Evolutionary conservation across 2,113 vertebrate species (phyloP), one percentile per base, ranked within the genome.

Genomic region (Silurus asotus): DNA sequence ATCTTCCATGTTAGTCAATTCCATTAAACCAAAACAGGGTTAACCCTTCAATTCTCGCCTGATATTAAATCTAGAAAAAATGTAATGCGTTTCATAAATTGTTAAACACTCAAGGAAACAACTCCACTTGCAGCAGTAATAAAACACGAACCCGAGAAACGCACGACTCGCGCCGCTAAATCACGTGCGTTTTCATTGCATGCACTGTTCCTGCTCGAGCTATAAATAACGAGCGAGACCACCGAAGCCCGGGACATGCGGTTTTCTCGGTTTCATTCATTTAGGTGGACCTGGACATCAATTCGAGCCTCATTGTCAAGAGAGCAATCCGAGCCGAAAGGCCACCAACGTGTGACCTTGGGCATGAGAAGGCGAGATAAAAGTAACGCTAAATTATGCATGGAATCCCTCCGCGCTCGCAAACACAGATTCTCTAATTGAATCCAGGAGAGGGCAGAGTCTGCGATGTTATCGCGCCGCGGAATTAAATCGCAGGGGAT

Each of bases 381-480:
- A 87, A 48, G 62, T 59, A 69, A 77, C 23, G 56, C 15, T 88
- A 70, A 85, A 89, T 89, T 89, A 89, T 84, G 61, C 81, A 89
- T 84, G 86, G 56, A 45, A 37, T 45, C 75, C n/a, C 59, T 74
- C 58, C 9, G 15, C 76, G 15, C n/a, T 80, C 56, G 67, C 77
- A 28, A 77, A 77, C 65, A 67, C 77, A 86, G 77, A 81, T 88
- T 76, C 81, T 84, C 81, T 84, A 86, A 89, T 89, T 89, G 81
- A 81, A 64, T 65, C 70, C 23, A 74, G 62, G 62, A 75, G 56
- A 14, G 6, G 59, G 85, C 25, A 76, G 23, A n/a, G 14, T n/a
- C n/a, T 74, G 78, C 59, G 72, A 85, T 72, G 53, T 48, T 11
- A 87, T 86, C 83, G 74, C 82, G 45, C 14, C 45, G 19, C 13